phyloP scores from a whole-genome alignment of 2,113 vertebrate species.

The Ancistrus triradiatus region DNA sequence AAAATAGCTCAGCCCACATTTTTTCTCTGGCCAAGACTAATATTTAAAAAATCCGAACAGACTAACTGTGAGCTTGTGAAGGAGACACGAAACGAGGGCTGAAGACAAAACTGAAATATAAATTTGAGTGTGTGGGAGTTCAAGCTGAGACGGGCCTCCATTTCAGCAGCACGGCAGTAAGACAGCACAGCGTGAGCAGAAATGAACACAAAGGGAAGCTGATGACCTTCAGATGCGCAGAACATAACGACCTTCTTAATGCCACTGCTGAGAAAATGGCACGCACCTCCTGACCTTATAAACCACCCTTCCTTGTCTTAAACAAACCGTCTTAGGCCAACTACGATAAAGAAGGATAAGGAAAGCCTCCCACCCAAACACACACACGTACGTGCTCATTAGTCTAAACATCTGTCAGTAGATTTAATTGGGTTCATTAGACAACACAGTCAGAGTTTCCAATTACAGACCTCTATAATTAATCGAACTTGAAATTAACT shows the following conservation, averaged over 20 bases:
- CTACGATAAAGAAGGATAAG: constrained; percentile 1
- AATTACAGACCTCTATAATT: constrained; percentile 97
- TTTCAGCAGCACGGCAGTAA: constrained; percentile 6
- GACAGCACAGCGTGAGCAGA: constrained; percentile 42
- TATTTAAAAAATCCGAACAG: too few relatives aligned
- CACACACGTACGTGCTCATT: constrained; percentile 4
- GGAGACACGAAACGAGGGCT: neutral
- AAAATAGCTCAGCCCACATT: too few relatives aligned
- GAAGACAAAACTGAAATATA: neutral
- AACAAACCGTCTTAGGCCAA: constrained; percentile 3
- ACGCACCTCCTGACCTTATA: constrained; percentile 25
- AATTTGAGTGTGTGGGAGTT: constrained; percentile 21
- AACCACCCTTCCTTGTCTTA: neutral
- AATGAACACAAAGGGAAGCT: constrained; percentile 59
- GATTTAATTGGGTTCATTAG: constrained; percentile 97
- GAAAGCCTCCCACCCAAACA: neutral
- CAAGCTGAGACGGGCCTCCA: neutral
- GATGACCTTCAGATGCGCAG: constrained; percentile 61
- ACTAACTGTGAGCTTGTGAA: too few relatives aligned
- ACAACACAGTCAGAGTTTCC: constrained; percentile 82
- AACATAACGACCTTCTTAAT: constrained; percentile 54
- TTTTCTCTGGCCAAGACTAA: too few relatives aligned
- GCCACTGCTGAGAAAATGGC: constrained; percentile 55
- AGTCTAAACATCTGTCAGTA: constrained; percentile 91
- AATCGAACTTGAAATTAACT: constrained; percentile 98